Conservation (phyloP, 2,113 vertebrate species). For the Phaetusa simplex region DNA sequence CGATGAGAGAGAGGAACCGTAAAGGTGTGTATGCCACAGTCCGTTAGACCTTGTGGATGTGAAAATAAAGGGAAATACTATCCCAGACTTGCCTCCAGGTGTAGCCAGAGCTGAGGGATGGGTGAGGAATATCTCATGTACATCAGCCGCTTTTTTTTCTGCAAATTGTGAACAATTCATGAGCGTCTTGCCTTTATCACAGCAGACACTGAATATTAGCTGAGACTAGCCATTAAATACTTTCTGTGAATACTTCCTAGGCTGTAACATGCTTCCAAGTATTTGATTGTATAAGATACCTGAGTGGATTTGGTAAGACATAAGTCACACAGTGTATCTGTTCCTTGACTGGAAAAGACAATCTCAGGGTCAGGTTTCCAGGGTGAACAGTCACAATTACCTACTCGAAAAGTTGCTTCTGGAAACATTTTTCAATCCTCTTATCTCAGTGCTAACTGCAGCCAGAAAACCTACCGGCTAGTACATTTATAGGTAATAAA, state of each 20-base stretch:
- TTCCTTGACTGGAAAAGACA: conserved; percentile 7
- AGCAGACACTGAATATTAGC: neutral
- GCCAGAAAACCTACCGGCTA: neutral
- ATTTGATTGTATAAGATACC: neutral
- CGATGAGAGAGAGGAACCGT: fast-evolving
- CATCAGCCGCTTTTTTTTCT: neutral
- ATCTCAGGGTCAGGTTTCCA: neutral
- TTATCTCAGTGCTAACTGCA: neutral
- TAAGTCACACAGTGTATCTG: neutral
- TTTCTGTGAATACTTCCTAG: neutral
- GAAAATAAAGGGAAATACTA: neutral
- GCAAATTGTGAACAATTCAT: neutral
- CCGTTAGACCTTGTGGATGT: neutral
- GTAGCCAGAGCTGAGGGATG: neutral
- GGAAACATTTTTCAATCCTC: conserved; percentile 12
- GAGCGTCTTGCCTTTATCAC: neutral
- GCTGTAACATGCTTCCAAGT: neutral
- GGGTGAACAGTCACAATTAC: neutral
- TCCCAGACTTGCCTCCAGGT: neutral
- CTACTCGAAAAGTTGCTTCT: neutral
- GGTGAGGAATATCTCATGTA: neutral
- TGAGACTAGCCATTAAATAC: neutral
- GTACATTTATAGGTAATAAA: neutral
- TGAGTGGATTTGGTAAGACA: neutral
- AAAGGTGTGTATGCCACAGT: neutral